Evolutionary conservation across 2,113 vertebrate species (phyloP).

Genomic region (Cephalopterus ornatus): DNA sequence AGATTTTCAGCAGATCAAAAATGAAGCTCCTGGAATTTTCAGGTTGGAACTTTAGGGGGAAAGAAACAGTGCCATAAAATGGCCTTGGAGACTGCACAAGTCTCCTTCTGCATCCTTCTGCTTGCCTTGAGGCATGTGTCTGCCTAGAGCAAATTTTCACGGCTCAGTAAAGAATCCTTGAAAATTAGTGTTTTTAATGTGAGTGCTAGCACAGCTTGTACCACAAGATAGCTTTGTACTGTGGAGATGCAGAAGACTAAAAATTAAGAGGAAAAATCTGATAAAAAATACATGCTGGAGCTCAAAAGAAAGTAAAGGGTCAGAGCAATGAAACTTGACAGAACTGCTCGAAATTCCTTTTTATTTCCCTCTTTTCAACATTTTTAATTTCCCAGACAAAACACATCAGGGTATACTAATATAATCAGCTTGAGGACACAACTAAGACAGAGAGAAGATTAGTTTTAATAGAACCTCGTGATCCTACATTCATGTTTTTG

Average conservation of each 20-base stretch:
- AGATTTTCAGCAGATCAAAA: not conserved
- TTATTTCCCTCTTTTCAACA: not conserved
- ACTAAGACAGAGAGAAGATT: not conserved
- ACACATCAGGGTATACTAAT: too few relatives aligned
- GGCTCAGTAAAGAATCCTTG: not conserved
- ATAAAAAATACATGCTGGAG: conserved; percentile 1
- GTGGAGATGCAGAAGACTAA: not conserved
- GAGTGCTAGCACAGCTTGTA: not conserved
- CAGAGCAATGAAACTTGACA: not conserved
- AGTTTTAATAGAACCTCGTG: not conserved
- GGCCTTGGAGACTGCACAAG: not conserved
- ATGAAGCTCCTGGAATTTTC: not conserved
- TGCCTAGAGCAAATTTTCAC: conserved; percentile 9
- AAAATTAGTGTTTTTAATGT: not conserved
- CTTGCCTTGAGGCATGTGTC: not conserved
- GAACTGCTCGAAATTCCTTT: not conserved
- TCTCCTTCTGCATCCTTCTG: not conserved
- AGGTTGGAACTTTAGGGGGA: not conserved
- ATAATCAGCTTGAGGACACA: not conserved
- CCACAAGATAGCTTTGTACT: not conserved
- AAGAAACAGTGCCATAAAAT: not conserved
- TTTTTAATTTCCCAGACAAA: conserved; percentile 2
- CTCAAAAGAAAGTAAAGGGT: not conserved
- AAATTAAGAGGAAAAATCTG: conserved; percentile 16
- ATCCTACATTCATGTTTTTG: not conserved